phyloP scores from a whole-genome alignment of 2,797 vertebrate genomes.

The Tiaroga cobitis region DNA sequence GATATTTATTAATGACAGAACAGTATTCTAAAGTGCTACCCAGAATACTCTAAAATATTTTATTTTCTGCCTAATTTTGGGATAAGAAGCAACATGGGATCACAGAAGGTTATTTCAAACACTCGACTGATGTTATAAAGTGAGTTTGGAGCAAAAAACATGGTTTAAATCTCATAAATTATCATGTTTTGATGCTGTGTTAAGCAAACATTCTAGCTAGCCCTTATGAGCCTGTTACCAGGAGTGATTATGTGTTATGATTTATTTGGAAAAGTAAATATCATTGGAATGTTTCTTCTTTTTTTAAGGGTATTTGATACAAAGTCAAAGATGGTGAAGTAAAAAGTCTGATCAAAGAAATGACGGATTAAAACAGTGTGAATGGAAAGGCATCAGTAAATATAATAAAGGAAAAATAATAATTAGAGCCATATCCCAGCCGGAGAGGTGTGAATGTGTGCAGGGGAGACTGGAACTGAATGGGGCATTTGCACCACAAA shows the following conservation, averaged over 20 bases:
- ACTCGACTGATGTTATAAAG: not conserved
- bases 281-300: not conserved
- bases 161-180: not conserved
- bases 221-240: not conserved
- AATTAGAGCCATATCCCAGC: too few species aligned
- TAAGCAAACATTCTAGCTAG: not conserved
- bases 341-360: not conserved
- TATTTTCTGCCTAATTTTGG: not conserved
- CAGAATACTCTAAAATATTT: not conserved
- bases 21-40: not conserved
- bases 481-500: not conserved
- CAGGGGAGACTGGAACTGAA: not conserved
- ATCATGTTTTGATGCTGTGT: not conserved
- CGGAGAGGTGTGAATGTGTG: too few species aligned
- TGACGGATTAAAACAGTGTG: not conserved
- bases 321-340: not conserved
- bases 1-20: not conserved
- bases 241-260: not conserved
- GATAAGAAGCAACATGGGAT: not conserved
- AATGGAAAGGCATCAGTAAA: not conserved
- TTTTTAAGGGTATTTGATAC: not conserved
- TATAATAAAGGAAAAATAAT: not conserved
- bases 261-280: not conserved
- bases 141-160: not conserved
- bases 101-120: not conserved